These are phyloP conservation scores for Gambusia affinis DNA, from an alignment of 2,113 vertebrate genomes.

Conservation along the genomic window DNA sequence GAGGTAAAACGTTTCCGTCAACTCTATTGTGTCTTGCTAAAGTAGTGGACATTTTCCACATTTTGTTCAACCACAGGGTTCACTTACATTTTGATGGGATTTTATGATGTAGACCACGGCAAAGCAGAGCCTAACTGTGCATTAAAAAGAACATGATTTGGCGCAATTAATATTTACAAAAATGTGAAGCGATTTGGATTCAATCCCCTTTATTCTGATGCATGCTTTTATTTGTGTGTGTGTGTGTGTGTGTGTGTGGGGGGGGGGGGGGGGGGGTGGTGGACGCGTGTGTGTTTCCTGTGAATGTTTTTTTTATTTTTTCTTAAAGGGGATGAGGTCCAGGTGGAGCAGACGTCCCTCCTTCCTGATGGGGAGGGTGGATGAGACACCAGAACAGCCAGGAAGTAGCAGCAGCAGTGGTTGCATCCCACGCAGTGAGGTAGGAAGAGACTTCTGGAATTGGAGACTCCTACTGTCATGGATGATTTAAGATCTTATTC, in stretches of 20 bases:
- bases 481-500: too few relatives aligned
- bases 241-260: too few relatives aligned
- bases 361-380: too few relatives aligned
- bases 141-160: background rate
- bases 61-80: background rate
- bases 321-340: background rate
- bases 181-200: background rate
- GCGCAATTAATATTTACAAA: background rate
- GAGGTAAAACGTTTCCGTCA: constrained; percentile 17
- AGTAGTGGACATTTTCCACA: background rate
- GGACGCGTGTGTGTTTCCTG: too few relatives aligned
- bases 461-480: background rate
- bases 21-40: background rate
- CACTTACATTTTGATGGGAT: background rate
- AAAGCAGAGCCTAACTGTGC: background rate
- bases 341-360: background rate
- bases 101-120: background rate
- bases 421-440: background rate
- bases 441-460: too few relatives aligned
- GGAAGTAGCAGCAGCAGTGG: background rate
- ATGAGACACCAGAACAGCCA: background rate
- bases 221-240: too few relatives aligned
- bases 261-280: too few relatives aligned
- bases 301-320: too few relatives aligned
- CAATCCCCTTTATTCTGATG: background rate